Base-by-base conservation (phyloP, 1,140 invertebrate genomes). In the Camponotus vicinus region DNA sequence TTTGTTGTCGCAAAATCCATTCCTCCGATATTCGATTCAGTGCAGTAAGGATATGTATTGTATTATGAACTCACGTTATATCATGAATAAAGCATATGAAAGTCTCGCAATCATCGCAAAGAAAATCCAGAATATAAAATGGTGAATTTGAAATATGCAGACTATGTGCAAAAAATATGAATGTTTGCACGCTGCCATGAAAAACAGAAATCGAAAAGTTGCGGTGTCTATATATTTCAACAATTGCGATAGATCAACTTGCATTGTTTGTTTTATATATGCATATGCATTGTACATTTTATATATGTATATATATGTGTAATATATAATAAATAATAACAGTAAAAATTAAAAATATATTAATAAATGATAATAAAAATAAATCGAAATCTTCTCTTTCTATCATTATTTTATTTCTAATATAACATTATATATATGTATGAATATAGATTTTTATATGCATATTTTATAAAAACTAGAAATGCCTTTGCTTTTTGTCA, bases 51-150 rank as follows among this genome's bases (percentile, higher is more conserved):
- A 37, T 79, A 63, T 9, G 64, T 15, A 13, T 67, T 18, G 21
- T 21, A 42, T 80, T 52, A 37, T 34, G 67, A 71, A 37, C 63
- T 8, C 32, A 66, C 13, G 63, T 55, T 40, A 27, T 21, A 55
- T 80, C 34, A 27, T 21, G 67, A 73, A 73, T 82, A 61, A 27
- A 40, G 9, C 6, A 71, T 73, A 6, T 15, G 18, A 5, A 52
- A 18, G 1, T 32, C 42, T 45, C 9, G 6, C 55, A 45, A 71
- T 61, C 21, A 61, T 73, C 13, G 11, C 11, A 21, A 40, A n/a
- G 13, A 15, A 21, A 82, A 82, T 82, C n/a, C 52, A 82, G 61
- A 82, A 73, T 73, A 73, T 71, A 73, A 73, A 59, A 73, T 59
- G 6, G 79, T 37, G 0, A 45, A 59, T 82, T 82, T 59, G 66